Evolutionary conservation across 2,888 invertebrate species (phyloP).

Genomic region (Arenicola marina): DNA sequence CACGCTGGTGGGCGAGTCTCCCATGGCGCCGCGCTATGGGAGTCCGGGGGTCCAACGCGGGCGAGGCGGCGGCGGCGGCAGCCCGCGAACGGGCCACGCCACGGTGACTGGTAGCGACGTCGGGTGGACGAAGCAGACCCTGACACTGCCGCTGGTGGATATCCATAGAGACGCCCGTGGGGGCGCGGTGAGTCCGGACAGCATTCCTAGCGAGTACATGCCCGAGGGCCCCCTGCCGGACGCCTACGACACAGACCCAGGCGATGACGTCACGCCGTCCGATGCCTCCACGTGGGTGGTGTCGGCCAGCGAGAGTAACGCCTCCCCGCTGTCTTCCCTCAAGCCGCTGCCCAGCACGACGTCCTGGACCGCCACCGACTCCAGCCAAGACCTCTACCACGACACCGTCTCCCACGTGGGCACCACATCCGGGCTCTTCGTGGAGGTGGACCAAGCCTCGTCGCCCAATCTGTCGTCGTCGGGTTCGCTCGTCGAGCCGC

Average conservation of each 20-base stretch:
- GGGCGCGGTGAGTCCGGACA: not conserved
- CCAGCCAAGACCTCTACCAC: constrained; percentile 9
- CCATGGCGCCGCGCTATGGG: not conserved
- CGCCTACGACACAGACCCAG: constrained; percentile 34
- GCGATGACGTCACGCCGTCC: constrained; percentile 21
- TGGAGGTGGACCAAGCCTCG: not conserved
- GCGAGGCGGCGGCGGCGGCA: not conserved
- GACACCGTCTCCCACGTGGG: constrained; percentile 7
- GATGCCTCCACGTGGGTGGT: constrained; percentile 16
- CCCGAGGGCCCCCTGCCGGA: constrained; percentile 32
- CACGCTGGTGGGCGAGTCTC: not conserved
- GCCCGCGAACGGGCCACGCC: not conserved
- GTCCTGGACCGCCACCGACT: too few species aligned
- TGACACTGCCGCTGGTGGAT: not conserved
- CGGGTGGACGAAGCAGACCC: constrained; percentile 8
- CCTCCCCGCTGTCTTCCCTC: too few species aligned
- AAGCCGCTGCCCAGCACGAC: constrained; percentile 16
- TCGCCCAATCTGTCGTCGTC: not conserved
- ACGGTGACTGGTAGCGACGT: not conserved
- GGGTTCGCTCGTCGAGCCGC: not conserved
- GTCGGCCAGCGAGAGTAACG: constrained; percentile 16
- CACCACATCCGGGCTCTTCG: not conserved
- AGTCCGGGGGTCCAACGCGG: not conserved
- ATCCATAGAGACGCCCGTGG: too few species aligned
- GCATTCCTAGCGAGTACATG: constrained; percentile 21